Evolutionary conservation across 2,113 vertebrate genomes (phyloP).

Genomic region (Galemys pyrenaicus): DNA sequence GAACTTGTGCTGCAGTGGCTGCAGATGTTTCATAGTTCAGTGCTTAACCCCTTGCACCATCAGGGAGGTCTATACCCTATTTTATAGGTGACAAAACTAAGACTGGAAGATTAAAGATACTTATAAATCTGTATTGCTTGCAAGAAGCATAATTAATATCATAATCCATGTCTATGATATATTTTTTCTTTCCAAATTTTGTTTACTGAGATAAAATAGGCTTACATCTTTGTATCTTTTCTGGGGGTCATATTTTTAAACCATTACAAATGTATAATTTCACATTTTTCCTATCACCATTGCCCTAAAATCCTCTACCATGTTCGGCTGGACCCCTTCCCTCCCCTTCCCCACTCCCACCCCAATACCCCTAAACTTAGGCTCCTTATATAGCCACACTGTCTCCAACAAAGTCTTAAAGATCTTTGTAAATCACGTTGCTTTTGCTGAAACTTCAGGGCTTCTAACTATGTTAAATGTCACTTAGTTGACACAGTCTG

Average conservation of each 20-base stretch:
- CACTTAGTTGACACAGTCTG: neutral
- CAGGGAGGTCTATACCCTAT: too few relatives aligned
- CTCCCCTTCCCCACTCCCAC: too few relatives aligned
- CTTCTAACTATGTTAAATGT: neutral
- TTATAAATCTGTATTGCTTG: neutral
- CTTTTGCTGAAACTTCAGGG: neutral
- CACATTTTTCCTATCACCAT: too few relatives aligned
- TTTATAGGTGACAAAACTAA: neutral
- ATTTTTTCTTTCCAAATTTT: neutral
- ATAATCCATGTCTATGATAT: neutral
- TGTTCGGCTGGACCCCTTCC: too few relatives aligned
- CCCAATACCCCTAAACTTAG: neutral
- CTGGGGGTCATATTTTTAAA: too few relatives aligned
- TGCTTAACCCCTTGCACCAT: too few relatives aligned
- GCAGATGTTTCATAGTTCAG: too few relatives aligned
- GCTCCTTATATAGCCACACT: neutral
- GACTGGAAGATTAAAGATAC: neutral
- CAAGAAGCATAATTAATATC: neutral
- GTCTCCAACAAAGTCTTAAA: neutral
- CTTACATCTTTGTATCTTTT: too few relatives aligned
- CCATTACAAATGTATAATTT: too few relatives aligned
- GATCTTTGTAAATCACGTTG: neutral
- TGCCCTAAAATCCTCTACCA: too few relatives aligned
- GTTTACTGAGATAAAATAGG: too few relatives aligned
- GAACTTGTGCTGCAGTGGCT: too few relatives aligned